Conservation (phyloP, 2,113 vertebrate genomes). For the Dasyprocta punctata region DNA sequence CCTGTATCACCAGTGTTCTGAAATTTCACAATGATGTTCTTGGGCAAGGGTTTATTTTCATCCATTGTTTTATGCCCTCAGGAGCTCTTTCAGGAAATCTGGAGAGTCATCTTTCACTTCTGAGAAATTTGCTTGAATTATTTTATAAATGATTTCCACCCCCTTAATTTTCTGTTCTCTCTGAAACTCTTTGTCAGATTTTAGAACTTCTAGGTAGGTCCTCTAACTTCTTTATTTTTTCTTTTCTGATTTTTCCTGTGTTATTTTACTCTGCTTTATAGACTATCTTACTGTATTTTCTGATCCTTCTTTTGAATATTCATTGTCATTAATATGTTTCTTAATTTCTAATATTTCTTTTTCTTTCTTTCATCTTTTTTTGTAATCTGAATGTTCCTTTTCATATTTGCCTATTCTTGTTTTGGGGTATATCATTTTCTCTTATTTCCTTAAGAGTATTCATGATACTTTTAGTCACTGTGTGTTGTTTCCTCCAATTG, state of each 20-base stretch:
- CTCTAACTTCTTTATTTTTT: not conserved
- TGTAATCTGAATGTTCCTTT: not conserved
- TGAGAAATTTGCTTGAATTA: slow-evolving; percentile 43
- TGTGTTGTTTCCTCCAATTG: not conserved
- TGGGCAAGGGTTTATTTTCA: not conserved
- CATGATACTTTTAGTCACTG: not conserved
- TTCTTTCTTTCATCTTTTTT: not conserved
- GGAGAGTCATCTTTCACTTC: slow-evolving; percentile 4
- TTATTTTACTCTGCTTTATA: not conserved
- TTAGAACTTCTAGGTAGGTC: not conserved
- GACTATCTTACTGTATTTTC: not conserved
- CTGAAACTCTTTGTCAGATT: slow-evolving; percentile 6
- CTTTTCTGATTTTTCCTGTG: not conserved
- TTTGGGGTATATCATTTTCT: not conserved
- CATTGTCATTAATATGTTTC: not conserved
- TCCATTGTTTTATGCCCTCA: not conserved
- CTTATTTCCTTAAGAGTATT: not conserved
- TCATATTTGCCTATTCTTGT: not conserved
- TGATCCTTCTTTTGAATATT: not conserved
- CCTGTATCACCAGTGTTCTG: not conserved
- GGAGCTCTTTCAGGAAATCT: slow-evolving; percentile 13
- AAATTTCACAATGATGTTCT: not conserved
- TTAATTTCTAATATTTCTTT: not conserved
- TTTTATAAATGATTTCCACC: slow-evolving; percentile 20
- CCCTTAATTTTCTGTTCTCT: not conserved